Conservation (phyloP, 2,888 invertebrate species). For the Spodoptera exigua region DNA sequence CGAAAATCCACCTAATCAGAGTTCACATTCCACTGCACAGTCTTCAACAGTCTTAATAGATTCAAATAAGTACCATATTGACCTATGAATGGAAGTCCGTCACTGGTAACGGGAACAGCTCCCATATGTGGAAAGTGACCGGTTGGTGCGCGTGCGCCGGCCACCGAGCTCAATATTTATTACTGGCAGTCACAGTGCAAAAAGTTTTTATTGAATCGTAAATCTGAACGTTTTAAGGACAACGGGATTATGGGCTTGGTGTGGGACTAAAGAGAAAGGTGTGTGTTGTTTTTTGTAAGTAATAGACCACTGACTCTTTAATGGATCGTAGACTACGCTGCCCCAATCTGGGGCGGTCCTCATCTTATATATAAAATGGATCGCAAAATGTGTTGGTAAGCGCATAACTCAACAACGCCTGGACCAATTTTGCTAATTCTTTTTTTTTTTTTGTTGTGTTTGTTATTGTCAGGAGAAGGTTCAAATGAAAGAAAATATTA, state of each 20-base stretch:
- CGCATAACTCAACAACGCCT: too few species aligned
- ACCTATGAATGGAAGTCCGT: constrained; percentile 45
- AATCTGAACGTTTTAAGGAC: constrained; percentile 44
- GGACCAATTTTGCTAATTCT: too few species aligned
- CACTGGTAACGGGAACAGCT: constrained; percentile 59
- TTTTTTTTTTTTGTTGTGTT: too few species aligned
- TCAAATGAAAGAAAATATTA: too few species aligned
- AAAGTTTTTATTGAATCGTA: constrained; percentile 34
- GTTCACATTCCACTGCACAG: background rate
- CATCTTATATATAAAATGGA: too few species aligned
- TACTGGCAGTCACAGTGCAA: constrained; percentile 24
- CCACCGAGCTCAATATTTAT: constrained; percentile 41
- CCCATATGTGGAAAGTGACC: constrained; percentile 60
- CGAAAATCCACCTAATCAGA: rapidly evolving
- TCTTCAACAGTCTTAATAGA: constrained; percentile 27
- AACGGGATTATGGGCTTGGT: constrained; percentile 2
- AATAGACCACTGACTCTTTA: too few species aligned
- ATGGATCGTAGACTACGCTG: too few species aligned
- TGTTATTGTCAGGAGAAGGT: too few species aligned
- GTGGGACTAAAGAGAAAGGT: background rate
- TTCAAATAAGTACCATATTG: constrained; percentile 37
- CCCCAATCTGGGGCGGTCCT: too few species aligned
- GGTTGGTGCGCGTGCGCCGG: constrained; percentile 36
- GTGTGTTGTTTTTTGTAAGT: too few species aligned
- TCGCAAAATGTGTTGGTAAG: too few species aligned